Base-by-base conservation (phyloP, 2,888 invertebrate species). In the Cyrtodaria siliqua region DNA sequence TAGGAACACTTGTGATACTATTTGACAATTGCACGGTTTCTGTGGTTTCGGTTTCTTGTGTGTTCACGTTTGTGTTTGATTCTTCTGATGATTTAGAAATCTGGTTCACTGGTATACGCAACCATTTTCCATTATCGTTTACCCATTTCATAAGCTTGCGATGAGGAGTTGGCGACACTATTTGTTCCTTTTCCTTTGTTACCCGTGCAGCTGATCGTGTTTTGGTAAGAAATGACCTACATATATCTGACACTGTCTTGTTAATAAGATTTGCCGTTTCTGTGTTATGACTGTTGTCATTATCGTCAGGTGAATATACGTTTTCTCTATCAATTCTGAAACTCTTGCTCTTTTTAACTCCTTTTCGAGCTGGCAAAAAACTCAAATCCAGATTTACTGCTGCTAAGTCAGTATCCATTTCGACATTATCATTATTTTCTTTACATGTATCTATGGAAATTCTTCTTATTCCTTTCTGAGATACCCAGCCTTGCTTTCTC, bases 221-320 rank as follows among this genome's bases (percentile, higher is more conserved):
- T 62, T 85, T 85, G n/a, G 71, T 61, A 24, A 83, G 70, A 38
- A 85, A 85, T 23, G 79, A 74, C 53, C 67, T 64, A 62, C 85
- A 83, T 53, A 85, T 85, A 67, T 85, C 83, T 1, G 83, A 82
- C 14, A 85, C 85, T 27, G 61, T 81, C 44, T 71, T 77, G 26
- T 53, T 57, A 2, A 59, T 33, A 8, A 29, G 40, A 4, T 66
- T 52, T 23, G 26, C 29, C 4, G 73, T 64, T 8, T 42, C 42
- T 2, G 47, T 40, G 23, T 70, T 55, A 8, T 66, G 33, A 29
- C 47, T 50, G 44, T 24, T 47, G 24, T 47, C 38, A 18, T 40
- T 26, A 2, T 42, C 49, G 8, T 47, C 55, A 26, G 70, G 56
- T 20, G n/a, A 16, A 59, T 57, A 66, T 20, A 66, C 40, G 29